These are phyloP conservation scores for fruit fly (Drosophila melanogaster) DNA, from an alignment of 1,140 invertebrate species.

Conservation along the genomic window DNA sequence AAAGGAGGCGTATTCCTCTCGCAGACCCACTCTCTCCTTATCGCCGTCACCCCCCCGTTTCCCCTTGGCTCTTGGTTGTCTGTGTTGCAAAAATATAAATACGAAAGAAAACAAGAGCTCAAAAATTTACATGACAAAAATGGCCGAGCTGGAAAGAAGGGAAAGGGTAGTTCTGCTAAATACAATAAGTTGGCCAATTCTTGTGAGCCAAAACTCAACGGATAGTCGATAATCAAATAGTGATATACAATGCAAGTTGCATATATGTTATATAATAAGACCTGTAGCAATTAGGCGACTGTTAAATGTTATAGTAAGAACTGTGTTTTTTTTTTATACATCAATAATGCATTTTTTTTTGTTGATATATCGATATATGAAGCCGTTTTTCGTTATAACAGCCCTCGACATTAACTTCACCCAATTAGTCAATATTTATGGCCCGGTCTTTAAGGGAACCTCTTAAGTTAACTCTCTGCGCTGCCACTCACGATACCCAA, in stretches of 20 bases:
- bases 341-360: neutral
- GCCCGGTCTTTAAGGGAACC: neutral
- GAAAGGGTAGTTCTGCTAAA: neutral
- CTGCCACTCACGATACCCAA: constrained; percentile 14
- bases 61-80: neutral
- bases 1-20: constrained; percentile 43
- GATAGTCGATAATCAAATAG: neutral
- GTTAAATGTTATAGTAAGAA: too few species aligned
- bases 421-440: constrained; percentile 4
- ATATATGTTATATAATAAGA: too few species aligned
- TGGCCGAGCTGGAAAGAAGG: constrained; percentile 3
- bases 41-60: neutral
- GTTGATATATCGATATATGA: neutral
- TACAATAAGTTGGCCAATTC: constrained; percentile 6
- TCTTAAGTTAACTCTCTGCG: neutral
- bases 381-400: neutral
- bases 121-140: constrained; percentile 39
- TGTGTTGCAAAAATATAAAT: constrained; percentile 46
- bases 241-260: too few species aligned
- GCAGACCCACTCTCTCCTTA: constrained; percentile 2
- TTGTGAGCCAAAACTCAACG: neutral
- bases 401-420: neutral
- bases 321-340: too few species aligned
- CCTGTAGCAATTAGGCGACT: too few species aligned
- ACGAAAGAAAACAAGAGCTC: constrained; percentile 7